A percentile compares a stretch with the other conserved stretches of the same genome.
phyloP scores from a whole-genome alignment of 1,140 invertebrate genomes.

The Brachionus sp. region DNA sequence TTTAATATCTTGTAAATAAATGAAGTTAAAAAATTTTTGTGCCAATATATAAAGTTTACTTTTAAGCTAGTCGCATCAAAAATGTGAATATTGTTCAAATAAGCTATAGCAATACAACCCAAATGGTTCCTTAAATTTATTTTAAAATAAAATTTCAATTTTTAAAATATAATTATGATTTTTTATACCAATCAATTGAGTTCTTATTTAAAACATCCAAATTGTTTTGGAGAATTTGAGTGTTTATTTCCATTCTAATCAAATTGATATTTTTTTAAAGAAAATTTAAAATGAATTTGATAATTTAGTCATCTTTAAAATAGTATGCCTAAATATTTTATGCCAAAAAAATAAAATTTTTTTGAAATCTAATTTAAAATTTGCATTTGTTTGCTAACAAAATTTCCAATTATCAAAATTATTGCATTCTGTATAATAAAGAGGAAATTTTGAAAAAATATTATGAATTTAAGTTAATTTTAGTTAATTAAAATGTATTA shows the following conservation, averaged over 20 bases:
- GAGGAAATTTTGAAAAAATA: no score
- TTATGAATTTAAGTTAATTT: no score
- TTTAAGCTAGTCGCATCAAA: neutral
- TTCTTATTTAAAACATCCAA: neutral
- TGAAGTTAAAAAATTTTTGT: neutral
- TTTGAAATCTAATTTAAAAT: neutral
- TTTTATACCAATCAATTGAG: slow-evolving; percentile 22
- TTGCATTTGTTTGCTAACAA: neutral
- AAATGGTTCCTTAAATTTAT: slow-evolving; percentile 29
- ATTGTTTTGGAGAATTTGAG: neutral
- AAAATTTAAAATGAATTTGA: neutral
- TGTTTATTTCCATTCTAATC: neutral
- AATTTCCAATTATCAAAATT: neutral
- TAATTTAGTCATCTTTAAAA: neutral
- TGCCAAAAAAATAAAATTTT: neutral
- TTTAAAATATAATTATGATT: neutral
- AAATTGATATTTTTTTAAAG: neutral
- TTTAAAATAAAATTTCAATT: neutral
- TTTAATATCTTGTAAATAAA: neutral
- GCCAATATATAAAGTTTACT: neutral
- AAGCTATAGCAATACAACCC: slow-evolving; percentile 26
- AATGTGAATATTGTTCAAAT: neutral
- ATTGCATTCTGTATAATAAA: no score
- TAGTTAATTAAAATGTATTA: no score
- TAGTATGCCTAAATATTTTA: neutral